These are phyloP conservation scores for Drusus annulatus DNA, from an alignment of 1,140 invertebrate species.

Conservation along the genomic window DNA sequence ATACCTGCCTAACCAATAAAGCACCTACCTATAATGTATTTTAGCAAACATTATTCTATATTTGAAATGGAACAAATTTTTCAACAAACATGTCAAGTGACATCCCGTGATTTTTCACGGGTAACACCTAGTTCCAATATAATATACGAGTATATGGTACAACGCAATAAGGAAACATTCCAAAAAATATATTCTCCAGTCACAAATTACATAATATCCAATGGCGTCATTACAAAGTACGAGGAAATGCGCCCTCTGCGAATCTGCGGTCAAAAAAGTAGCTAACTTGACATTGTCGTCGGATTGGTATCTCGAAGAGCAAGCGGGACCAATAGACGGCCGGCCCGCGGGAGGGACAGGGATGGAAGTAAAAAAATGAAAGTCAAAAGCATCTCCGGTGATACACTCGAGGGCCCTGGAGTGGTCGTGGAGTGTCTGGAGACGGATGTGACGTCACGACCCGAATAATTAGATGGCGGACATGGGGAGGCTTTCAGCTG, in stretches of 20 bases:
- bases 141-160: neutral
- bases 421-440: conserved; percentile 4
- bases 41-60: no score
- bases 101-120: no score
- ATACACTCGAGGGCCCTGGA: neutral
- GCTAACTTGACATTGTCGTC: conserved; percentile 26
- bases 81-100: no score
- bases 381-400: neutral
- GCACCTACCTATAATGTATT: no score
- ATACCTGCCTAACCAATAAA: no score
- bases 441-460: conserved; percentile 38
- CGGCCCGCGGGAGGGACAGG: neutral
- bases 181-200: neutral
- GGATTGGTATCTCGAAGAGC: conserved; percentile 17
- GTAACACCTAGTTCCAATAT: no score
- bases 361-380: neutral
- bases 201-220: neutral
- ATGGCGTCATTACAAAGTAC: neutral
- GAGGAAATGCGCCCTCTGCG: neutral
- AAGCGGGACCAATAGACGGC: neutral
- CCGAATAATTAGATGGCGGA: conserved; percentile 41
- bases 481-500: conserved; percentile 15
- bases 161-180: neutral
- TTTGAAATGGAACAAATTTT: no score
- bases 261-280: neutral